Base-by-base conservation (phyloP, 1,140 invertebrate genomes). In the Saxidomus purpurata region DNA sequence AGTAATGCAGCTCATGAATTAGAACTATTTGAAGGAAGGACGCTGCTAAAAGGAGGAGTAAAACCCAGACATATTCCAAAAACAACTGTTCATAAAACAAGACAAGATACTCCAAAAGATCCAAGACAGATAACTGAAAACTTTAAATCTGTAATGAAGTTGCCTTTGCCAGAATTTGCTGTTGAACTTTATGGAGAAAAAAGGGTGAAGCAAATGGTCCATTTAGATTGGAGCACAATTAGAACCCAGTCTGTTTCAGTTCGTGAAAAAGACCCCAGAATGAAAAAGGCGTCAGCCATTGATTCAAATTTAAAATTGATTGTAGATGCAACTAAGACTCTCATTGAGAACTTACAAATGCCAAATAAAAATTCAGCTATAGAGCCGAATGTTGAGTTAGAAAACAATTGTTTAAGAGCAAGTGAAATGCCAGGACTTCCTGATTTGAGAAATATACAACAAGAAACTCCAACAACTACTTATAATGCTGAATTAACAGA, bases 31-130 rank as follows among this genome's bases (percentile, higher is more conserved):
- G 91, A 93, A 89, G 91, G 91, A 19, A 90, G 91, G 63, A 92
- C 91, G 59, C 47, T 93, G 28, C 63, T 92, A 22, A 93, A 92
- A 88, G 92, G 92, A 19, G 91, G 91, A 87, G 91, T 93, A 15
- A 82, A 92, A 86, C 90, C 92, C 40, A 89, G 92, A 52, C 92
- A 91, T 77, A 91, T 92, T 61, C 91, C 92, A 2, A 92, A 92
- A 87, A 90, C 77, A 31, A 59, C 67, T 28, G 49, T 93, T 9
- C 67, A 86, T 15, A 92, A 89, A 77, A 28, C 43, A 38, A 83
- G 55, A 25, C 49, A 79, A 40, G 85, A 86, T 31, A 55, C 38
- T 25, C 90, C 91, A 38, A 52, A 28, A 31, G 91, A 93, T 74
- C 87, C 91, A 43, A 89, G 92, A 79, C 11, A 0, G 28, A 17